Evolutionary conservation across 1,140 invertebrate genomes (phyloP), one percentile per base, ranked within the genome.

Genomic region (Macrobrachium nipponense): DNA sequence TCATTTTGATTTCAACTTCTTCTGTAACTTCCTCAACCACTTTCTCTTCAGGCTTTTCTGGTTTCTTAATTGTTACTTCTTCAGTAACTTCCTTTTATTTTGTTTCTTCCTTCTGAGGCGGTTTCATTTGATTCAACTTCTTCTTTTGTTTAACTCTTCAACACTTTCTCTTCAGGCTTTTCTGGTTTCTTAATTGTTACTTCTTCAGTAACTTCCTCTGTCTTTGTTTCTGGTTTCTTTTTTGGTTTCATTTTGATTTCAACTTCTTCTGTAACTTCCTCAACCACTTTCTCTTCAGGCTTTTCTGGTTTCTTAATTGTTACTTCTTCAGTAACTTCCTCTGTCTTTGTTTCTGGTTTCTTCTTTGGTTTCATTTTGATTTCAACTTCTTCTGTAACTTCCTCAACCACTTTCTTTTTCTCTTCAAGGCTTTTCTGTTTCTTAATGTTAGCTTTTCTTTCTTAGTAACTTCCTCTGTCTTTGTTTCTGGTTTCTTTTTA

Each of bases 331-430:
- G 2, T n/a, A 58, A 81, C 79, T 62, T 89, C 68, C 82, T 91
- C 90, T 23, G 89, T 90, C 87, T 89, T 89, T 89, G 90, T 89
- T 79, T 36, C 27, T 44, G 27, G n/a, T 60, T 83, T 77, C 43
- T 89, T 80, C 66, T 82, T 86, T 78, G 88, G 76, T 27, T 75
- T 86, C 17, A 87, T 80, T 88, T 75, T 27, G 44, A 61, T 43
- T 5, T 76, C 18, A 12, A 43, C 59, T 27, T 85, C 82, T 85
- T 85, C 72, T 86, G 60, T 62, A 11, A 86, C 82, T 68, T 86
- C 58, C 43, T 87, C 17, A 14, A 17, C 27, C n/a, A n/a, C n/a
- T n/a, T n/a, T n/a, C n/a, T n/a, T n/a, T 20, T 72, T 23, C 20
- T 85, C 64, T 43, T 87, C 64, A 72, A n/a, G 51, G 23, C 17